phyloP scores from a whole-genome alignment of 1,140 invertebrate species.

The Coenobita brevimanus region DNA sequence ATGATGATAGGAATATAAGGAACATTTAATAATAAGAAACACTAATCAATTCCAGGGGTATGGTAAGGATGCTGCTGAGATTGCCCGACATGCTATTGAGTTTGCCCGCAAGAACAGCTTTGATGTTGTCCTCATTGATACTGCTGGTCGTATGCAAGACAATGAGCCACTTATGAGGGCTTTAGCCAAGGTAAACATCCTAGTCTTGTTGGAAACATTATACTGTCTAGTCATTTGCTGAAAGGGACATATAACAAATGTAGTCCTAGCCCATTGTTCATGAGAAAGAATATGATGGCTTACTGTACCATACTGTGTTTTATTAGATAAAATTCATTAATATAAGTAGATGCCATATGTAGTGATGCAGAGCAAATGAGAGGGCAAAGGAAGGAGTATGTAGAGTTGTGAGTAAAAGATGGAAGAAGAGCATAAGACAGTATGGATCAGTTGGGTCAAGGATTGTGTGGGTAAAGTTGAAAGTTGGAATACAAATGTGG shows the following conservation, averaged over 20 bases:
- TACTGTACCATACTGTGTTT: background rate
- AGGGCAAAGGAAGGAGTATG: too few species aligned
- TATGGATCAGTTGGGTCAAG: too few species aligned
- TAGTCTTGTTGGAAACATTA: background rate
- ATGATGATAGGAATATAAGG: too few species aligned
- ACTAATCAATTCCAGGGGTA: conserved; percentile 72
- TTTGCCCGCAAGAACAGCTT: conserved; percentile 86
- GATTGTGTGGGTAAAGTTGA: too few species aligned
- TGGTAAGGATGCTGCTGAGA: conserved; percentile 98
- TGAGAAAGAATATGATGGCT: background rate
- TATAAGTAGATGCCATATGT: too few species aligned
- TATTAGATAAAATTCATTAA: background rate
- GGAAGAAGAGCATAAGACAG: too few species aligned
- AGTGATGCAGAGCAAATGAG: too few species aligned
- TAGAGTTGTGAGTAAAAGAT: too few species aligned
- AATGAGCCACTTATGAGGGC: conserved; percentile 99
- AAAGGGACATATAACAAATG: too few species aligned
- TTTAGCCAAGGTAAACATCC: conserved; percentile 83
- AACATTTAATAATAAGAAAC: too few species aligned
- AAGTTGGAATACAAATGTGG: too few species aligned
- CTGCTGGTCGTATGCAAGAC: conserved; percentile 99
- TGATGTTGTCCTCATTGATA: conserved; percentile 97
- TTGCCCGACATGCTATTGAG: conserved; percentile 97
- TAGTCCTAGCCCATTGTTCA: too few species aligned
- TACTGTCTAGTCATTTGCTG: background rate